phyloP scores from a whole-genome alignment of 2,797 vertebrate species.

The Alosa sapidissima region DNA sequence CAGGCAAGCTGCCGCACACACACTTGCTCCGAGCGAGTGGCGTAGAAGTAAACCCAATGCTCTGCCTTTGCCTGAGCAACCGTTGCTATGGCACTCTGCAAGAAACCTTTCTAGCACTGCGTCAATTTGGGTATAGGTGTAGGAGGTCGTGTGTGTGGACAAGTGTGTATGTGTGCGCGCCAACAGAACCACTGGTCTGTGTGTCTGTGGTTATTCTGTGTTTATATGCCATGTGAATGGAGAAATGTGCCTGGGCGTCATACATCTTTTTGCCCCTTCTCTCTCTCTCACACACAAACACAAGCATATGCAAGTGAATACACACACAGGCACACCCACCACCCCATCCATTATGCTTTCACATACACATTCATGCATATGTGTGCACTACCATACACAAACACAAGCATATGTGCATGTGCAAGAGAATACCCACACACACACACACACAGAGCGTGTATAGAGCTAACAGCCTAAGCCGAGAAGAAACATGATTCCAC shows the following conservation, averaged over 20 bases:
- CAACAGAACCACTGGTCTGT: background rate
- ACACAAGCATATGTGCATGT: background rate
- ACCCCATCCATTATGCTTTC: background rate
- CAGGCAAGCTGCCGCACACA: background rate
- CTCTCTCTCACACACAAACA: background rate
- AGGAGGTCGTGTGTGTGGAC: background rate
- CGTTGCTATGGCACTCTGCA: constrained; percentile 1
- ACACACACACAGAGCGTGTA: background rate
- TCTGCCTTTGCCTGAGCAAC: background rate
- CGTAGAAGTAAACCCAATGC: background rate
- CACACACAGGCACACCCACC: background rate
- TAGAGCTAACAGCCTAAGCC: background rate
- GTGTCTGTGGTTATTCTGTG: background rate
- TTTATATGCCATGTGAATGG: too few species aligned
- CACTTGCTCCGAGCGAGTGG: background rate
- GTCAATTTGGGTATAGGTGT: background rate
- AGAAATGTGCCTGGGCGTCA: background rate
- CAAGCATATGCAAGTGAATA: background rate
- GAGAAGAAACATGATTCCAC: background rate
- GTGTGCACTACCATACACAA: background rate
- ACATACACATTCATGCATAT: background rate
- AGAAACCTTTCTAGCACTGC: background rate
- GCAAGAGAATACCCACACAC: background rate
- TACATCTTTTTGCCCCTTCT: background rate
- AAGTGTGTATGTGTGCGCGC: background rate